phyloP scores from a whole-genome alignment of 37 sponge, comb jelly and placozoan genomes.

The Chondrosia reniformis region DNA sequence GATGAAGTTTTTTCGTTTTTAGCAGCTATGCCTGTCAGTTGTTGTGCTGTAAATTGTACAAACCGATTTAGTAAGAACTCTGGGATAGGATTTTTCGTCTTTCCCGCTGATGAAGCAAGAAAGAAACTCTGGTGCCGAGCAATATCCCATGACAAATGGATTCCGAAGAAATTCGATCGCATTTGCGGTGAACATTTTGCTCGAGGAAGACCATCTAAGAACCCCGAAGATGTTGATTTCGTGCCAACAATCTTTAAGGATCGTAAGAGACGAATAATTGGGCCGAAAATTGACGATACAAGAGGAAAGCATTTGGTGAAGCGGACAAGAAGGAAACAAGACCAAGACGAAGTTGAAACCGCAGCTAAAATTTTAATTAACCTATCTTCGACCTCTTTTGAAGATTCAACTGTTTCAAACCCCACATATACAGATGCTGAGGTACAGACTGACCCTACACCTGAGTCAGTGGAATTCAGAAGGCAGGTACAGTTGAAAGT shows the following conservation, averaged over 20 bases:
- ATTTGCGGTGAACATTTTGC: constrained; percentile 12
- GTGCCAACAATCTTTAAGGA: constrained; percentile 11
- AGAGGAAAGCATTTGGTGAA: background rate
- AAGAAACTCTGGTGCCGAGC: background rate
- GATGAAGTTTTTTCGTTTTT: background rate
- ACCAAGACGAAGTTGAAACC: no score
- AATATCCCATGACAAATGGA: background rate
- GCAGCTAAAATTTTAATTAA: no score
- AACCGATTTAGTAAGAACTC: background rate
- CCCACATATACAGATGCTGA: no score
- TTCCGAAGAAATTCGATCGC: background rate
- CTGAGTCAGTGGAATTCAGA: no score
- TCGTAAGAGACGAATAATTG: background rate
- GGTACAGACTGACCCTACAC: no score
- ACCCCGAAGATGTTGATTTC: constrained; percentile 7
- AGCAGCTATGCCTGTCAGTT: constrained; percentile 5
- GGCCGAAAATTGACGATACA: background rate
- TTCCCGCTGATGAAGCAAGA: background rate
- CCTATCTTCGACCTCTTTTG: no score
- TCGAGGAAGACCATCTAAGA: background rate
- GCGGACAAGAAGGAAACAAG: no score
- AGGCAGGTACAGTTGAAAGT: no score
- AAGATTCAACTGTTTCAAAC: no score
- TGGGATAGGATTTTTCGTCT: background rate
- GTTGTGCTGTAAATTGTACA: constrained; percentile 11